Evolutionary conservation across 2,113 vertebrate genomes (phyloP), one percentile per base, ranked within the genome.

Genomic region (Sprattus sprattus): DNA sequence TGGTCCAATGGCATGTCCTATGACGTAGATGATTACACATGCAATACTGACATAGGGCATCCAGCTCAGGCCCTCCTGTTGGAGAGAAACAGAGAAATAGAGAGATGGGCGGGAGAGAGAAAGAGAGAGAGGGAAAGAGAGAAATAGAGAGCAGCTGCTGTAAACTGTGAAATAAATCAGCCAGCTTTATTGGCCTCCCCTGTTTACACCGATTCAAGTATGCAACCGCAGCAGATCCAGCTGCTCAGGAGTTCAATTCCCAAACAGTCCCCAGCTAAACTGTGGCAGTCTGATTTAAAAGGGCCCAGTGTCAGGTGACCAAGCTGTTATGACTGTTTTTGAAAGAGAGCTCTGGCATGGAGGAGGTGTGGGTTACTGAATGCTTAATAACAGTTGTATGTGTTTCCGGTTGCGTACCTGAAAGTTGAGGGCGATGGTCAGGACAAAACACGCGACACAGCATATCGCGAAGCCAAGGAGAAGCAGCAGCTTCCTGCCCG

Each of bases 1-100:
- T 87, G 98, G 96, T 85, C 98, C 98, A 0, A 97, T 92, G 60
- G 97, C 97, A 0, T 99, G 98, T 67, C 98, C 97, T 0, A 95
- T 93, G 91, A 99, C 90, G 85, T 99, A 99, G 86, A 90, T 0
- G 57, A 99, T 92, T 92, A 99, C 87, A 22, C 95, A 97, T 81
- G 83, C 16, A 2, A 99, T 98, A 95, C 98, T 98, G 89, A 98
- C 0, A 20, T 97, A 97, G 0, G 97, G 95, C 96, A 99, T 97
- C 97, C 97, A 96, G 0, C 93, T 50, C 50, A 97, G 8, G 0
- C 81, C 92, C 5, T 91, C 91, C 95, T 96, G 90, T 86, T n/a
- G 84, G 22, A 54, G 85, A 0, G 52, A 89, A 81, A 13, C 1
- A 75, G 28, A 75, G 28, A 75, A 0, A 10, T 7, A 67, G 22